Evolutionary conservation across 2,113 vertebrate genomes (phyloP).

Genomic region (Zosterops pallidus): DNA sequence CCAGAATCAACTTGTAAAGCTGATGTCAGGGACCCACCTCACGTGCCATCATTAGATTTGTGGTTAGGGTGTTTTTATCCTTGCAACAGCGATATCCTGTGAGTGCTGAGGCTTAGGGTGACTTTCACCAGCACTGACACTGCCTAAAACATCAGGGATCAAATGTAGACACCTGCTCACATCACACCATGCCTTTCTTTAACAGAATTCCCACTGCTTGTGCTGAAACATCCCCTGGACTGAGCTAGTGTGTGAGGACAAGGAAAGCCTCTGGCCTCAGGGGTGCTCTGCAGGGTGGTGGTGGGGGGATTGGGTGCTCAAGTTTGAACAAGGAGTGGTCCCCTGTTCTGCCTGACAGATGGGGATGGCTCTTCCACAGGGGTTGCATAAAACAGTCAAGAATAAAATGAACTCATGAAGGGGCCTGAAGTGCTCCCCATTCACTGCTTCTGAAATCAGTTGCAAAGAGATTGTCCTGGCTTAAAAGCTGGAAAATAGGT

Average conservation of each 20-base stretch:
- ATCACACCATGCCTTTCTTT: not conserved
- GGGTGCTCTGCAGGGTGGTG: not conserved
- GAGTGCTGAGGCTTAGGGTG: not conserved
- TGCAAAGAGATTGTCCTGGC: not conserved
- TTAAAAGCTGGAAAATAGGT: constrained; percentile 44
- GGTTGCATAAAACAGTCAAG: not conserved
- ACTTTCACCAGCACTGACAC: not conserved
- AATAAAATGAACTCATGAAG: not conserved
- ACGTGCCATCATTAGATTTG: not conserved
- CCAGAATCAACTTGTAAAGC: not conserved
- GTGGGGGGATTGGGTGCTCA: not conserved
- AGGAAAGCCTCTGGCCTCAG: not conserved
- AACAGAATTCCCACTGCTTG: not conserved
- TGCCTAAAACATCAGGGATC: not conserved
- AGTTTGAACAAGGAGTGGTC: not conserved
- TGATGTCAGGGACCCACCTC: not conserved
- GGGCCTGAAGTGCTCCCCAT: not conserved
- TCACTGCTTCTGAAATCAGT: not conserved
- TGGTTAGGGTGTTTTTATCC: not conserved
- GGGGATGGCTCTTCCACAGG: not conserved
- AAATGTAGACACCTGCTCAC: not conserved
- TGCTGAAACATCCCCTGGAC: not conserved
- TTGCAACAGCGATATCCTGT: not conserved
- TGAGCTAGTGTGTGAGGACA: not conserved
- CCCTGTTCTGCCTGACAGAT: not conserved